Percentiles rank a stretch among this genome's conserved stretches.
phyloP scores from a whole-genome alignment of 2,113 vertebrate genomes.

The Bothrops jararaca region DNA sequence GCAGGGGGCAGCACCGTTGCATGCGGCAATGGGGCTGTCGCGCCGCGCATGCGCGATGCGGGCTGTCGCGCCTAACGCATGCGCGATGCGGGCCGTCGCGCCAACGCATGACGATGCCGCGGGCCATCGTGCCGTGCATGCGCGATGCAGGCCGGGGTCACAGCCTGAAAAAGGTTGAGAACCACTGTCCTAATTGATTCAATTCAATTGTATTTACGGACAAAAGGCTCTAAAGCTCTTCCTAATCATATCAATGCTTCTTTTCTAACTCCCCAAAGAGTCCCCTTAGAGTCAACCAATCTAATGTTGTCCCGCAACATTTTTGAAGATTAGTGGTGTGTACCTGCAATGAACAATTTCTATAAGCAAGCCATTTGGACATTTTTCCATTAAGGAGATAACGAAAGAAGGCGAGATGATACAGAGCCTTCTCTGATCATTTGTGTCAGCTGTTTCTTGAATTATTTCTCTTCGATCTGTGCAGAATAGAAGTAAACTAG shows the following conservation, averaged over 20 bases:
- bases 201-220: not conserved
- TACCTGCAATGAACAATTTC: slow-evolving; percentile 25
- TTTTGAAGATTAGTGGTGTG: slow-evolving; percentile 34
- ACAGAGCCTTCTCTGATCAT: not conserved
- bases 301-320: not conserved
- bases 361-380: slow-evolving; percentile 21
- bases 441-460: not conserved
- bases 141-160: too few species aligned
- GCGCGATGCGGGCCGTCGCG: too few species aligned
- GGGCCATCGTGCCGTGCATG: too few species aligned
- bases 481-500: slow-evolving; percentile 6
- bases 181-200: slow-evolving; percentile 1
- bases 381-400: slow-evolving; percentile 31
- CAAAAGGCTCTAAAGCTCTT: not conserved
- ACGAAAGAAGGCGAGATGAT: not conserved
- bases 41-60: too few species aligned
- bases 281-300: slow-evolving; percentile 12
- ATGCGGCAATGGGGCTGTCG: too few species aligned
- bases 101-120: too few species aligned
- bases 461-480: slow-evolving; percentile 22
- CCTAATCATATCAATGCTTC: not conserved
- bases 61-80: too few species aligned
- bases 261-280: slow-evolving; percentile 11
- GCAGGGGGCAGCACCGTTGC: too few species aligned
- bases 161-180: too few species aligned